Evolutionary conservation across 2,797 vertebrate genomes (phyloP).

Genomic region (Macrochelys suwanniensis): DNA sequence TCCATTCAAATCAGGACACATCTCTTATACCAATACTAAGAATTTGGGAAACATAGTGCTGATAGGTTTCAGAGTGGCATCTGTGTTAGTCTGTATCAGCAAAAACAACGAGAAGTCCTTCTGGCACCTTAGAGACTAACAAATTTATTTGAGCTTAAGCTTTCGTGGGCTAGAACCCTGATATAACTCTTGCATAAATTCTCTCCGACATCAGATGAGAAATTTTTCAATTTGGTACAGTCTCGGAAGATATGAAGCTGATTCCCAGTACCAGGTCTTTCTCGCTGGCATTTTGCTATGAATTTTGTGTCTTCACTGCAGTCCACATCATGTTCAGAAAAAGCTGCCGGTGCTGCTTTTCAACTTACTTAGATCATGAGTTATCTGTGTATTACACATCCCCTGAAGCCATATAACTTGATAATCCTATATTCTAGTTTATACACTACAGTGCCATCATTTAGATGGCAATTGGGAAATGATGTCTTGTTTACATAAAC

Average conservation of each 20-base stretch:
- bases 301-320: not conserved
- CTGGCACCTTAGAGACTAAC: too few species aligned
- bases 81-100: too few species aligned
- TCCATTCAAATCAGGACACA: not conserved
- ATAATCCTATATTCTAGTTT: not conserved
- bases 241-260: fast-evolving
- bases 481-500: not conserved
- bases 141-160: too few species aligned
- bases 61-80: not conserved
- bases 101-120: too few species aligned
- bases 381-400: not conserved
- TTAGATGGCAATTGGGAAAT: not conserved
- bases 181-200: not conserved
- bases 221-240: not conserved
- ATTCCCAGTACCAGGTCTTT: fast-evolving
- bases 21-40: not conserved
- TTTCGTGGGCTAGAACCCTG: not conserved
- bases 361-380: not conserved
- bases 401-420: not conserved
- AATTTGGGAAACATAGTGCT: not conserved
- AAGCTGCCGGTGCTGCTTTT: not conserved
- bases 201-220: not conserved
- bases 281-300: not conserved
- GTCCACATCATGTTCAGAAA: not conserved
- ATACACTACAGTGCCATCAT: not conserved